Evolutionary conservation across 2,113 vertebrate genomes (phyloP).

Genomic region (Gymnogyps californianus): DNA sequence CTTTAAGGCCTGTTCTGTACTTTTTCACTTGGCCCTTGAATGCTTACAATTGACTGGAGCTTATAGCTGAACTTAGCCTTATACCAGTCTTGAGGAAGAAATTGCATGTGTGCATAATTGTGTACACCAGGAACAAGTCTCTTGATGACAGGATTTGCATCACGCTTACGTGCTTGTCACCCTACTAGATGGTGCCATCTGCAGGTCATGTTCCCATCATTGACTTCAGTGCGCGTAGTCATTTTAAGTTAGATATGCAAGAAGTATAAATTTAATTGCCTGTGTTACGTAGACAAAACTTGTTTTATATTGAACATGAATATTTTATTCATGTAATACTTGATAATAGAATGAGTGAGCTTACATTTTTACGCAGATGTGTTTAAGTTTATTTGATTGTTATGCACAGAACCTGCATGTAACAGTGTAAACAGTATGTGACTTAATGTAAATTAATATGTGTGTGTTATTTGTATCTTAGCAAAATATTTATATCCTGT

Average conservation of each 20-base stretch:
- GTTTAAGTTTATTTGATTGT: not conserved
- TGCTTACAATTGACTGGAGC: not conserved
- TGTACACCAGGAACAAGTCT: not conserved
- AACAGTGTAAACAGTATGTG: not conserved
- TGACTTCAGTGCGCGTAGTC: accelerated
- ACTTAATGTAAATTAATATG: not conserved
- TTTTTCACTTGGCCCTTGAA: not conserved
- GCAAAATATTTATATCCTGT: not conserved
- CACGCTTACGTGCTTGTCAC: not conserved
- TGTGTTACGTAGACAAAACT: not conserved
- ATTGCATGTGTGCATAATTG: not conserved
- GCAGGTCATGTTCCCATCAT: not conserved
- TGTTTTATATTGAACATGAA: not conserved
- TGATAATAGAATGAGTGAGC: not conserved
- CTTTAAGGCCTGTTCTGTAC: not conserved
- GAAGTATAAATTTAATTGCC: not conserved
- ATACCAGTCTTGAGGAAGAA: not conserved
- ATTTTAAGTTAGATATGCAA: not conserved
- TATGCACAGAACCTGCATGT: not conserved
- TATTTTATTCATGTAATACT: not conserved
- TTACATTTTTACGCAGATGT: not conserved
- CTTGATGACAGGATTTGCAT: not conserved
- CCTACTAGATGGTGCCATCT: constrained; percentile 1
- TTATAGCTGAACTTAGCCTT: not conserved
- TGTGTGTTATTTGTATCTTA: not conserved